Conservation (phyloP, 2,888 invertebrate genomes). For the Calameuta idolon region DNA sequence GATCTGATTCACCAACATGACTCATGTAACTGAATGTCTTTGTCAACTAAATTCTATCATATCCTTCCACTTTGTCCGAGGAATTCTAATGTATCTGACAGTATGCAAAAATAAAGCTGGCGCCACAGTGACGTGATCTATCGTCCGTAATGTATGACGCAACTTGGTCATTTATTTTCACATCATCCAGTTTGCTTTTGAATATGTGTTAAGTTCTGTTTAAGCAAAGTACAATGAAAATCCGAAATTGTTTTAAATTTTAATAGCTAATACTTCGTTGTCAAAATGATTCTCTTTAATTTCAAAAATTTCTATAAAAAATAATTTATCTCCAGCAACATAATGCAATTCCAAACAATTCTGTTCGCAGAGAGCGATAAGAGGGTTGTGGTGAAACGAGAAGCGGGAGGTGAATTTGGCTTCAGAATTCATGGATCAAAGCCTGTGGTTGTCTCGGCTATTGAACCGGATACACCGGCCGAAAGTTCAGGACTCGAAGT, state of each 20-base stretch:
- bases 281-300: neutral
- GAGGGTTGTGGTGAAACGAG: slow-evolving; percentile 84
- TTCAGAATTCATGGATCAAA: slow-evolving; percentile 95
- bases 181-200: neutral
- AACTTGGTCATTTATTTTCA: neutral
- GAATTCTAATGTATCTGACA: neutral
- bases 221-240: too few species aligned
- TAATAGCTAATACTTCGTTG: neutral
- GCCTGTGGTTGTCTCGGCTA: slow-evolving; percentile 96
- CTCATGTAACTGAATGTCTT: neutral
- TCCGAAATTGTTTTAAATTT: too few species aligned
- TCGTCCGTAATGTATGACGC: neutral
- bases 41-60: neutral
- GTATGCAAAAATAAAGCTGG: neutral
- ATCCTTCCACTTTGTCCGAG: neutral
- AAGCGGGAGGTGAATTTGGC: slow-evolving; percentile 88
- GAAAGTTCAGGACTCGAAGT: slow-evolving; percentile 92
- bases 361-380: slow-evolving; percentile 84
- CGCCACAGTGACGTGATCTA: neutral
- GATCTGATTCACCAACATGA: neutral
- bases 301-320: neutral
- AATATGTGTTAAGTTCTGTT: neutral
- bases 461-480: slow-evolving; percentile 94
- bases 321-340: neutral
- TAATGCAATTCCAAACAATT: neutral